A percentile compares a stretch with the other conserved stretches of the same genome.
phyloP scores from a whole-genome alignment of 1,140 invertebrate genomes.

The Monochamus saltuarius region DNA sequence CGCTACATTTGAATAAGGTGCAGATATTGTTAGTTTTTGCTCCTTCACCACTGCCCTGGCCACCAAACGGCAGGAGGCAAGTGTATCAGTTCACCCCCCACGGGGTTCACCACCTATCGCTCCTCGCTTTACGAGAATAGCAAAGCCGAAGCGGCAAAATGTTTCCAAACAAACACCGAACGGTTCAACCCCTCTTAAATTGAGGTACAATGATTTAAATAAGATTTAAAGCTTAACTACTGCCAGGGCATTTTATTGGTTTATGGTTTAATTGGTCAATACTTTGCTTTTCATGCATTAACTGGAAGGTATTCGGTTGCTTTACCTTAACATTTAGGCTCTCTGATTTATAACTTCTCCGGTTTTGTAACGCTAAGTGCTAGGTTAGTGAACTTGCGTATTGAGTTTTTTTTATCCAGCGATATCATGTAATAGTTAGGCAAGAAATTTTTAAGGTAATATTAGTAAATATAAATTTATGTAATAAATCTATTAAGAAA shows the following conservation, averaged over 20 bases:
- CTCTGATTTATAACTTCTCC: constrained; percentile 4
- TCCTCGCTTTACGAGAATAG: not conserved
- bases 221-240: constrained; percentile 6
- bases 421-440: constrained; percentile 3
- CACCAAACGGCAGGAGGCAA: constrained; percentile 3
- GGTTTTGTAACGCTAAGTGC: constrained; percentile 1
- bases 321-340: constrained; percentile 11
- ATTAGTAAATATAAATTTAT: too few relatives aligned
- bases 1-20: constrained; percentile 7
- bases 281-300: constrained; percentile 1
- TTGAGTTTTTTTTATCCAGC: constrained; percentile 2
- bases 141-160: not conserved
- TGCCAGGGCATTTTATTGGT: constrained; percentile 11
- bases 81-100: constrained; percentile 9
- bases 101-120: not conserved
- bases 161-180: constrained; percentile 7
- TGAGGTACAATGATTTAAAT: constrained; percentile 9
- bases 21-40: constrained; percentile 4
- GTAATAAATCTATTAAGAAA: too few relatives aligned
- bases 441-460: not conserved
- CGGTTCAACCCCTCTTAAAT: constrained; percentile 10
- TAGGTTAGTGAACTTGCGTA: constrained; percentile 9
- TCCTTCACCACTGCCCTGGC: not conserved
- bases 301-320: constrained; percentile 4
- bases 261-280: constrained; percentile 19